Conservation (phyloP, 2,113 vertebrate genomes). For the Gadus chalcogrammus region DNA sequence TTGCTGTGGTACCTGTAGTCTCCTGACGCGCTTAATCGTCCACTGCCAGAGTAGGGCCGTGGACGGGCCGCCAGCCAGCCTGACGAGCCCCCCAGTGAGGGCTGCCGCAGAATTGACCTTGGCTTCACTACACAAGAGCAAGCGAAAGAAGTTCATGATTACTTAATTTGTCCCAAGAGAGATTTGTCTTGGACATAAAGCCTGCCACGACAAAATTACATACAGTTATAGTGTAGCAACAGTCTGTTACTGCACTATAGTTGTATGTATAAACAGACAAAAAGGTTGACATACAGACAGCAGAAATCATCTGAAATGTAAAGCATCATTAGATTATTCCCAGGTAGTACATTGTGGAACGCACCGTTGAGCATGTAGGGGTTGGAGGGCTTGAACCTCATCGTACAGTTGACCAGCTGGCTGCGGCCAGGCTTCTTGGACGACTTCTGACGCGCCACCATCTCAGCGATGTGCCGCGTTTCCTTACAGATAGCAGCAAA, state of each 20-base stretch:
- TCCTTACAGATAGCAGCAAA: slow-evolving; percentile 80
- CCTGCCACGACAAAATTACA: too few relatives aligned
- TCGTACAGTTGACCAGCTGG: slow-evolving; percentile 81
- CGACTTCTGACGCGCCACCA: slow-evolving; percentile 83
- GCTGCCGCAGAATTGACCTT: slow-evolving; percentile 73
- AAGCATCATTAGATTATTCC: too few relatives aligned
- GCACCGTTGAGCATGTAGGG: slow-evolving; percentile 73
- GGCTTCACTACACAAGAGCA: neutral
- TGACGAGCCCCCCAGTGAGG: slow-evolving; percentile 57
- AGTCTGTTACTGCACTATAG: too few relatives aligned
- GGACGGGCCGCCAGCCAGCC: slow-evolving; percentile 29
- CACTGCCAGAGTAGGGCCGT: slow-evolving; percentile 21
- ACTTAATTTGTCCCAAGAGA: too few relatives aligned
- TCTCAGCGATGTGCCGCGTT: slow-evolving; percentile 81
- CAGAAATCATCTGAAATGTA: too few relatives aligned
- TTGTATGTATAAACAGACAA: too few relatives aligned
- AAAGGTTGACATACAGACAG: too few relatives aligned
- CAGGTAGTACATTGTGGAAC: too few relatives aligned
- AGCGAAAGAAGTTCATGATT: too few relatives aligned
- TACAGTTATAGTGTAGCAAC: too few relatives aligned
- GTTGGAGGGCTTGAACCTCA: slow-evolving; percentile 80
- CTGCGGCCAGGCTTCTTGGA: slow-evolving; percentile 76
- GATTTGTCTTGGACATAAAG: too few relatives aligned
- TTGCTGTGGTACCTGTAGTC: slow-evolving; percentile 45
- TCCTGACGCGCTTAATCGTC: slow-evolving; percentile 43